These are phyloP conservation scores for Alligator sinensis DNA, from an alignment of 2,113 vertebrate species.

Conservation along the genomic window DNA sequence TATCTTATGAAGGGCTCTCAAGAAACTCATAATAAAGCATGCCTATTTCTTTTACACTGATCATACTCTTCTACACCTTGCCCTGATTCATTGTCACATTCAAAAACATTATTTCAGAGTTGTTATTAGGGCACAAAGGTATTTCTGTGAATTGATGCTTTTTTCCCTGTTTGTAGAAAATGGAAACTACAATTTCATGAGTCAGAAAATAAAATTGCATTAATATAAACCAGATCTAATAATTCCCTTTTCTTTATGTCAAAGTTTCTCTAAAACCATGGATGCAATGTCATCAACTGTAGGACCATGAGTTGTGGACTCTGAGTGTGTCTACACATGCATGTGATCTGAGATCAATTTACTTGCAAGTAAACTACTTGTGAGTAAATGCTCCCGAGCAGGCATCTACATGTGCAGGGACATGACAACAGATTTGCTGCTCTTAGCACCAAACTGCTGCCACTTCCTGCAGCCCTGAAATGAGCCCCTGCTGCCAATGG, in stretches of 20 bases:
- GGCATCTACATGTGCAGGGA: too few species aligned
- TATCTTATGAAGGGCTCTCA: rapidly evolving
- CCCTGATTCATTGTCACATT: not conserved
- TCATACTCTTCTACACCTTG: not conserved
- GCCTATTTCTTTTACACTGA: not conserved
- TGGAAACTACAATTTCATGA: not conserved
- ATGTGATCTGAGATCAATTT: too few species aligned
- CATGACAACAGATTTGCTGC: too few species aligned
- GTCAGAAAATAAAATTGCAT: not conserved
- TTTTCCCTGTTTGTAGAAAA: not conserved
- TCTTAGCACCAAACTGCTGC: too few species aligned
- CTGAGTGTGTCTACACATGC: not conserved
- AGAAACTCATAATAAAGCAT: not conserved
- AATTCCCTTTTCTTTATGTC: not conserved
- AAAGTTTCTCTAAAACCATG: not conserved
- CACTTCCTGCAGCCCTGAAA: too few species aligned
- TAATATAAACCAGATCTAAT: not conserved
- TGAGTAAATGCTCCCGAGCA: not conserved
- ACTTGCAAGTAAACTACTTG: not conserved
- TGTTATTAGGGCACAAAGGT: not conserved
- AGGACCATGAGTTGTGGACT: not conserved
- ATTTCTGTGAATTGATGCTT: not conserved
- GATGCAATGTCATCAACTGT: not conserved
- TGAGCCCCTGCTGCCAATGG: too few species aligned
- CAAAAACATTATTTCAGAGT: not conserved